Conservation (phyloP, 2,113 vertebrate species). For the Eudorcas thomsonii region DNA sequence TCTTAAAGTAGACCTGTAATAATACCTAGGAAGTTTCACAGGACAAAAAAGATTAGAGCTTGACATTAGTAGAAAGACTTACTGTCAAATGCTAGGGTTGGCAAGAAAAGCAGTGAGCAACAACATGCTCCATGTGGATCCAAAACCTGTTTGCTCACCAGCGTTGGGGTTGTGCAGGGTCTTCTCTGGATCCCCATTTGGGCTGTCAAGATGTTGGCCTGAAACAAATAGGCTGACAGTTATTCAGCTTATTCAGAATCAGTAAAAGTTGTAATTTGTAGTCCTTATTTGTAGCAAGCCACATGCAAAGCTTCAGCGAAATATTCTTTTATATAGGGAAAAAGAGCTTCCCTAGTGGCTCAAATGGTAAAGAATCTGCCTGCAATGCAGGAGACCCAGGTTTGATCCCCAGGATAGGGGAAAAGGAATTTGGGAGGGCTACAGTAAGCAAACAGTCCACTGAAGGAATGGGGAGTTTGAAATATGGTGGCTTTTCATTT, state of each 20-base stretch:
- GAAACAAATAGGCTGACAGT: background rate
- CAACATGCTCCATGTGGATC: background rate
- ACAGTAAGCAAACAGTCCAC: no score
- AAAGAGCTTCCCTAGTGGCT: background rate
- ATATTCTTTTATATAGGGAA: background rate
- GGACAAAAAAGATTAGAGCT: background rate
- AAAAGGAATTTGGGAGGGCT: background rate
- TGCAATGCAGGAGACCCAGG: background rate
- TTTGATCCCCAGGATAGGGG: background rate
- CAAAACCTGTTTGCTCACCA: background rate
- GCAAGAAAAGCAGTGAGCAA: background rate
- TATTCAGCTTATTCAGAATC: background rate
- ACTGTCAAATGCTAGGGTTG: background rate
- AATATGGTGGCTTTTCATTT: background rate
- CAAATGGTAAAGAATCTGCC: background rate
- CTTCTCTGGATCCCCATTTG: background rate
- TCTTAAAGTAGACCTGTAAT: background rate
- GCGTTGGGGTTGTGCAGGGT: background rate
- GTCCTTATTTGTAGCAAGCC: background rate
- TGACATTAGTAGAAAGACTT: background rate
- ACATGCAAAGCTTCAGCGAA: background rate
- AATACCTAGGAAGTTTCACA: background rate
- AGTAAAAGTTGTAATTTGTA: background rate
- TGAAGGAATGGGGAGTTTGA: background rate
- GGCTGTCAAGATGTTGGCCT: background rate